Evolutionary conservation across 2,113 vertebrate genomes (phyloP), one percentile per base, ranked within the genome.

Genomic region (Ptyas mucosa): DNA sequence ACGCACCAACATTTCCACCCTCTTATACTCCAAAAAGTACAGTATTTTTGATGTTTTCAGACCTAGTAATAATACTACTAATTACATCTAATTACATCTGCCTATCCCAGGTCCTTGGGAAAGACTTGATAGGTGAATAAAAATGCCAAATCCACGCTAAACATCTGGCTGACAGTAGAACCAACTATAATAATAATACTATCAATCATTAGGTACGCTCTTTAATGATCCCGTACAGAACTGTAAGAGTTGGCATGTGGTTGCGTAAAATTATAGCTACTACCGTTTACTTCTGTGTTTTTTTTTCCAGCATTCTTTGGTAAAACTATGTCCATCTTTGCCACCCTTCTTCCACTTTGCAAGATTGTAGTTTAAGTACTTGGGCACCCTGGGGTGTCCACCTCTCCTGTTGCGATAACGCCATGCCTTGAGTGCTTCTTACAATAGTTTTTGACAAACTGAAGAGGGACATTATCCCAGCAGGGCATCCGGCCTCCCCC

Each of bases 381-480:
- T 0, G 92, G 93, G 61, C 95, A 2, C 94, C 57, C 94, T 34
- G 21, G 96, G 95, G 85, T 90, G 88, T 1, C 0, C 10, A 5
- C 6, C 1, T 89, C 52, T 94, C 94, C 0, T 94, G 93, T 95
- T 96, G 94, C 91, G 93, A 93, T 54, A 92, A 43, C 64, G 75
- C 94, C 94, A 91, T 85, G 64, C 94, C 57, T 90, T 10, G 85
- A 96, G 96, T 46, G 88, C 95, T 21, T 95, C 96, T 94, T 90
- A 96, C 95, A 95, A 89, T 95, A 94, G 95, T 96, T 97, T 96
- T 61, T 96, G 92, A 94, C 90, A 58, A 88, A 94, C 89, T 20
- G 52, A 95, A 96, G 94, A 94, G 57, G 96, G 95, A 95, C 96
- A 97, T 97, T 97, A 97, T 95, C 97, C 54, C 96, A 96, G 96